phyloP scores from a whole-genome alignment of 2,888 invertebrate genomes.

The Meandrusa payeni region DNA sequence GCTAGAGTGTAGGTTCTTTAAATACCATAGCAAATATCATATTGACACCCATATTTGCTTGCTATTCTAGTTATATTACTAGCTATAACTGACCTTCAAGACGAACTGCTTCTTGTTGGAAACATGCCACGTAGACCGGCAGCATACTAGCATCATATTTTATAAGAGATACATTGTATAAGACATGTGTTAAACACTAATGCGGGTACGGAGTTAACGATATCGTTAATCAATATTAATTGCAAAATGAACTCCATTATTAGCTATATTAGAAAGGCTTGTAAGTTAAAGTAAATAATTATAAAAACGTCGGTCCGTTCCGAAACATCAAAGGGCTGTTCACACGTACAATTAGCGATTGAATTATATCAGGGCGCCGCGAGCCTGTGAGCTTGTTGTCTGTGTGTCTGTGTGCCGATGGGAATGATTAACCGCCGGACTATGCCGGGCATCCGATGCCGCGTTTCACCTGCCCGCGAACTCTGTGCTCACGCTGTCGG shows the following conservation, averaged over 20 bases:
- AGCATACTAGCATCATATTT: too few relatives aligned
- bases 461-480: conserved; percentile 36
- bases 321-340: conserved; percentile 24
- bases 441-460: conserved; percentile 34
- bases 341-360: conserved; percentile 44
- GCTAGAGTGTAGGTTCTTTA: too few relatives aligned
- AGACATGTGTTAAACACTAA: too few relatives aligned
- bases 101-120: too few relatives aligned
- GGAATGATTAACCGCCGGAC: conserved; percentile 35
- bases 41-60: too few relatives aligned
- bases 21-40: too few relatives aligned
- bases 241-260: conserved; percentile 4
- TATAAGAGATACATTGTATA: too few relatives aligned
- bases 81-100: too few relatives aligned
- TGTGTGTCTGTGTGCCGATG: conserved; percentile 27
- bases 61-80: too few relatives aligned
- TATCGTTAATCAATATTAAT: conserved; percentile 19
- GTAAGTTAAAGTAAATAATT: not conserved
- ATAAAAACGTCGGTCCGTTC: conserved; percentile 17
- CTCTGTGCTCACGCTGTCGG: not conserved
- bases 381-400: too few relatives aligned
- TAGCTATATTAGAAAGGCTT: conserved; percentile 7
- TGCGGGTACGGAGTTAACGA: not conserved
- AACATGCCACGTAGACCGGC: too few relatives aligned
- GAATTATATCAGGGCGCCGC: conserved; percentile 46